Base-by-base conservation (phyloP, 2,797 vertebrate genomes). In the Bucorvus abyssinicus region DNA sequence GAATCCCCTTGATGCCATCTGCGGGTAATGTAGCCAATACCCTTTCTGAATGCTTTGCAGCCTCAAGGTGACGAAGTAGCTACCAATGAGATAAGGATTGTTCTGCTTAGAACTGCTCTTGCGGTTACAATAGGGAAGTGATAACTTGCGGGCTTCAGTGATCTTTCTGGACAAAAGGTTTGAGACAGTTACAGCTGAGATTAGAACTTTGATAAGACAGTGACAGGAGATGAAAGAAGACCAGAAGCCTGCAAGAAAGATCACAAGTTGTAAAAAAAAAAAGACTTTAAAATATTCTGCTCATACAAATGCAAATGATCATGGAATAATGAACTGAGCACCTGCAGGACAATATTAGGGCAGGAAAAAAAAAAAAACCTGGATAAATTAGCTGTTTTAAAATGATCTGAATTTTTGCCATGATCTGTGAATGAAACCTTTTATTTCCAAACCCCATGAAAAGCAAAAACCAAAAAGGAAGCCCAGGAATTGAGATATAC, bases 281-380 rank as follows among this genome's bases (percentile, higher is more conserved):
- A 93, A 74, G 59, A 69, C 36, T 76, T 27, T 93, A 52, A 91
- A 91, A 79, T 90, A 87, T 94, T 94, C 83, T 77, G 29, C 27
- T 91, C 16, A 80, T 95, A 84, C 60, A 96, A 89, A 94, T 94
- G 90, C 90, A 95, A 93, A 96, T 94, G 20, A 38, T 69, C 29
- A 60, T 14, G 38, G 34, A 65, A 86, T 91, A 93, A 90, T 86
- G 59, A 91, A 88, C 32, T n/a, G 23, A 82, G 26, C 52, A 91
- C 77, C 84, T 94, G 84, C 80, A 80, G 42, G 55, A 93, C 50
- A 79, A 93, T 90, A 92, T 84, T 90, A 87, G 81, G 85, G 26
- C 18, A 79, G 40, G 30, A 34, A 57, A 50, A 73, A 88, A 91
- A n/a, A n/a, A 55, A 47, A 32, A 12, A 5, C 1, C 32, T 70